Base-by-base conservation (phyloP, 2,888 invertebrate genomes). In the Galerucella calmariensis region DNA sequence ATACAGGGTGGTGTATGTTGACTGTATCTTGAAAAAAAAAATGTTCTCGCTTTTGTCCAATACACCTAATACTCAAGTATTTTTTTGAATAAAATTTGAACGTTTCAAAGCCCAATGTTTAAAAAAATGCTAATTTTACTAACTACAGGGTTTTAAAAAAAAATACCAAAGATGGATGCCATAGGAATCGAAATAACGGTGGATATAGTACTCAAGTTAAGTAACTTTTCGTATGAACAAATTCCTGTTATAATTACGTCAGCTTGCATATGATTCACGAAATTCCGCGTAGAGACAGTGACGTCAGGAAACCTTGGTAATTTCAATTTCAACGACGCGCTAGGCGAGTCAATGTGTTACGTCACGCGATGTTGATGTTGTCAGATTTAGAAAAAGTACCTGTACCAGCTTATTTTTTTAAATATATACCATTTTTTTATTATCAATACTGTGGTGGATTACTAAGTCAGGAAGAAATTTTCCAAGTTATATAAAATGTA, bases 131-230 rank as follows among this genome's bases (percentile, higher is more conserved):
- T 56, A 6, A 6, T 53, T 53, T n/a, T 6, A 56, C 20, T 2
- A 1, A 14, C 48, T 51, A 51, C 12, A n/a, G 20, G n/a, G 53
- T 4, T 56, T n/a, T 4, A 24, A 24, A 27, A 14, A 61, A 61
- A 65, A 65, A 65, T 44, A 41, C 2, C 46, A 20, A 16, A 51
- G 11, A 76, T 78, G 78, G 78, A 76, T 53, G 67, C 68, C 53
- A 73, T 79, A 53, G 76, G 77, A 67, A 67, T 61, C 16, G 77
- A 77, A 74, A 76, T 77, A 35, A 71, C 75, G 41, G 70, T 79
- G 41, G 77, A 77, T 11, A 66, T 77, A 41, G 24, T 76, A 46
- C 69, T 79, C 16, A 78, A 79, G 77, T 79, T 77, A 75, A 78
- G 77, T 77, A 74, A n/a, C n/a, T n/a, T n/a, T n/a, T n/a, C 10